Percentiles rank a stretch among this genome's conserved stretches.
These are phyloP conservation scores for Fistularia tabacaria DNA, from an alignment of 2,797 vertebrate genomes.

Conservation along the genomic window DNA sequence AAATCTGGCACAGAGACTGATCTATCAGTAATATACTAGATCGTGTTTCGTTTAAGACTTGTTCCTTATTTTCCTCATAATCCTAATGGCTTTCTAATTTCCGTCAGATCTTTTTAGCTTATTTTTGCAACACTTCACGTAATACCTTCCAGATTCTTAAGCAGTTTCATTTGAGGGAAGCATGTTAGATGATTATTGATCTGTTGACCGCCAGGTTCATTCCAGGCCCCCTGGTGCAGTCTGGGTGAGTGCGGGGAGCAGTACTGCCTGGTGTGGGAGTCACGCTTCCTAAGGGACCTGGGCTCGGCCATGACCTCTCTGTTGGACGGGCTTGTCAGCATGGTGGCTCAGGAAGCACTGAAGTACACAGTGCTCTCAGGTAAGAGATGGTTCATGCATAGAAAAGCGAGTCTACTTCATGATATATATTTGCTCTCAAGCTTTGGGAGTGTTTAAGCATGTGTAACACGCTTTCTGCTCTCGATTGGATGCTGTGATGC, in stretches of 20 bases:
- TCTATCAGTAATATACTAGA: too few species aligned
- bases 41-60: too few species aligned
- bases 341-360: conserved; percentile 93
- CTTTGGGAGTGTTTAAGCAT: conserved; percentile 1
- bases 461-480: too few species aligned
- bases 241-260: conserved; percentile 85
- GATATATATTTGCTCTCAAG: neutral
- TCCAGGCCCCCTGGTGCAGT: conserved; percentile 88
- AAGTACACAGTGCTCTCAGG: conserved; percentile 94
- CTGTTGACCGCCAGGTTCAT: conserved; percentile 68
- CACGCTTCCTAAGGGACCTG: conserved; percentile 89
- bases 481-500: too few species aligned
- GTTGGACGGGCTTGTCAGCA: conserved; percentile 88
- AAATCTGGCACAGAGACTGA: too few species aligned
- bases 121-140: too few species aligned
- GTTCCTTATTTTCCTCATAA: too few species aligned
- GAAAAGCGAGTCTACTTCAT: conserved; percentile 3
- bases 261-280: conserved; percentile 96
- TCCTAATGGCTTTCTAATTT: too few species aligned
- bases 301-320: conserved; percentile 85
- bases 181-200: neutral
- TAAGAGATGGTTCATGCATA: conserved; percentile 46
- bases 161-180: too few species aligned
- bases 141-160: too few species aligned
- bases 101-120: too few species aligned